A percentile compares a stretch with the other conserved stretches of the same genome.
Evolutionary conservation across 2,113 vertebrate genomes (phyloP).

Genomic region (Puma concolor): DNA sequence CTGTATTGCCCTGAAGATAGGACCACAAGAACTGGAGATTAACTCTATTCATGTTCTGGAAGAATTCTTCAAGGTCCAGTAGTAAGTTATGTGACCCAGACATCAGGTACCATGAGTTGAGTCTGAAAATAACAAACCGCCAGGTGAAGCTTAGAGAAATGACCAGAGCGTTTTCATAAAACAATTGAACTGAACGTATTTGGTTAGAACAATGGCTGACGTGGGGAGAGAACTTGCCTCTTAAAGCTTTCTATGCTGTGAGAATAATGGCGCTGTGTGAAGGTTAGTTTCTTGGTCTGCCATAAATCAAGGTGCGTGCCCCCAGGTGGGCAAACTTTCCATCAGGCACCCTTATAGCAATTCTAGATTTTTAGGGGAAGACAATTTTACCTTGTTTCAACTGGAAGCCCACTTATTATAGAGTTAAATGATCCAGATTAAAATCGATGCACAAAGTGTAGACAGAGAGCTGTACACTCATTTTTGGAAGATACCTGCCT

Average conservation of each 20-base stretch:
- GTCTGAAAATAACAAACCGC: neutral
- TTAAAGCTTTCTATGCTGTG: neutral
- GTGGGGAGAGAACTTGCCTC: neutral
- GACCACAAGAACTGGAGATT: neutral
- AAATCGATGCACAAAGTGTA: neutral
- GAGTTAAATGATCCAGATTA: conserved; percentile 24
- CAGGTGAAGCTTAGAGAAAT: neutral
- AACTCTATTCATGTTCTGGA: neutral
- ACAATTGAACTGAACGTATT: neutral
- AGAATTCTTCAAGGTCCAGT: neutral
- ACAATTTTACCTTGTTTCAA: conserved; percentile 24
- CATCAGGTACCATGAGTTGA: neutral
- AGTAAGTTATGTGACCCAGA: neutral
- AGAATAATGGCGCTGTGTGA: rapidly evolving
- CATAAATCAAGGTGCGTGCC: neutral
- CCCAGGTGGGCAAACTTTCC: neutral
- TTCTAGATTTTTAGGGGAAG: neutral
- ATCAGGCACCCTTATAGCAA: neutral
- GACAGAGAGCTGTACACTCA: neutral
- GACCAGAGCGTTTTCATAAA: neutral
- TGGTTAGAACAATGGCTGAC: neutral
- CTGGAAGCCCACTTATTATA: neutral
- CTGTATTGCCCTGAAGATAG: neutral
- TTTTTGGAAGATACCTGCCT: neutral
- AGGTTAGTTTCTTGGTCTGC: neutral